Evolutionary conservation across 2,113 vertebrate species (phyloP).

Genomic region (Spizaetus ornatus): DNA sequence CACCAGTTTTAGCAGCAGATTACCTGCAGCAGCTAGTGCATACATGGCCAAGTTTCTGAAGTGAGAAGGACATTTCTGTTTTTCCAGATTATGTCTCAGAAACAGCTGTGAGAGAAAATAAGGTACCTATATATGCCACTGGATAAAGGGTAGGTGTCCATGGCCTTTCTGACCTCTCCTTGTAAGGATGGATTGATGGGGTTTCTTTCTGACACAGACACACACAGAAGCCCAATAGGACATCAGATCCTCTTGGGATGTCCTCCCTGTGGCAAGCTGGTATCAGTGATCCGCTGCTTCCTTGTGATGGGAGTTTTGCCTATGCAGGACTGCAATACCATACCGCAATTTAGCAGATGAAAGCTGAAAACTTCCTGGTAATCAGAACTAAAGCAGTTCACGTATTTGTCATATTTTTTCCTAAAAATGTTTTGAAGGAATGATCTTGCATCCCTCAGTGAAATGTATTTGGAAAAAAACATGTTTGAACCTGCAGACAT

Average conservation of each 20-base stretch:
- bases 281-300: background rate
- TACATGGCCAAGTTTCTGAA: background rate
- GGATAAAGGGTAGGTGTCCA: background rate
- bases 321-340: background rate
- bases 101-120: constrained; percentile 12
- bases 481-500: background rate
- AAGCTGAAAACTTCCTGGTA: background rate
- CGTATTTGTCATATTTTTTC: fast-evolving
- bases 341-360: background rate
- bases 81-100: constrained; percentile 35
- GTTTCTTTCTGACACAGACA: background rate
- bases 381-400: background rate
- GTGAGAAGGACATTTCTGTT: background rate
- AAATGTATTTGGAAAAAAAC: background rate
- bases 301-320: background rate
- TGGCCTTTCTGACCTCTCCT: background rate
- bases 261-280: background rate
- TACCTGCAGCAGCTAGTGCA: background rate
- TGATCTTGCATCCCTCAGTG: background rate
- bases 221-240: background rate
- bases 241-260: background rate
- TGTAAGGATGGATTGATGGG: background rate
- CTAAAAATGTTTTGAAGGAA: background rate
- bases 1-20: constrained; percentile 15
- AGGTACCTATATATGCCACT: background rate